Evolutionary conservation across 2,888 invertebrate species (phyloP), one percentile per base, ranked within the genome.

Genomic region (Tachina fera): DNA sequence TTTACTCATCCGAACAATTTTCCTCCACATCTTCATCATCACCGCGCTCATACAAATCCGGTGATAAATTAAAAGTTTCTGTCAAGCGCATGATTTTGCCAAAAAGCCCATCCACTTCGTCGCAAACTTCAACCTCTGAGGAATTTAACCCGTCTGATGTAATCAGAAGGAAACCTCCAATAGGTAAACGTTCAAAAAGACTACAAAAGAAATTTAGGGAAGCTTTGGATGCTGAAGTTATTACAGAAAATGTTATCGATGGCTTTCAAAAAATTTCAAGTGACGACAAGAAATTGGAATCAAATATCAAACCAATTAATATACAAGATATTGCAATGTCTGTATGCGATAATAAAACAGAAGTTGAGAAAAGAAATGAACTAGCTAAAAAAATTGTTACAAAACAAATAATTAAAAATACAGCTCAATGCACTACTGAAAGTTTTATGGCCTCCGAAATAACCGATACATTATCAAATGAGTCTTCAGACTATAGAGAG

Each of bases 71-170:
- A 19, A 88, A 88, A 3, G 88, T 90, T 9, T 82, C 83, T 0
- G n/a, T 90, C 0, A 90, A 90, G 41, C 89, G 90, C 1, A 43
- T 89, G 8, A 67, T 77, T 16, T 47, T 89, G 83, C 84, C 86
- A 10, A 70, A 74, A 41, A 83, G 83, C 51, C 72, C 41, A 11
- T 53, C 84, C 0, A 79, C 56, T 11, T 85, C 87, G 43, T 86
- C 63, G 0, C 83, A 68, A 67, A 79, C 79, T 9, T 83, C 87
- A 14, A 77, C 80, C 2, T 83, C 80, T 1, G 77, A 80, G 56
- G 68, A 78, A 56, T 53, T 53, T 56, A 71, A 45, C 9, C n/a
- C 14, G 16, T 10, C 87, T 5, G n/a, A 56, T 2, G 14, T 68
- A 19, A 8, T 53, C 22, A 82, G 75, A 19, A 80, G 80, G 53